These are phyloP conservation scores for Pollachius pollachius DNA, from an alignment of 2,113 vertebrate genomes.

Conservation along the genomic window DNA sequence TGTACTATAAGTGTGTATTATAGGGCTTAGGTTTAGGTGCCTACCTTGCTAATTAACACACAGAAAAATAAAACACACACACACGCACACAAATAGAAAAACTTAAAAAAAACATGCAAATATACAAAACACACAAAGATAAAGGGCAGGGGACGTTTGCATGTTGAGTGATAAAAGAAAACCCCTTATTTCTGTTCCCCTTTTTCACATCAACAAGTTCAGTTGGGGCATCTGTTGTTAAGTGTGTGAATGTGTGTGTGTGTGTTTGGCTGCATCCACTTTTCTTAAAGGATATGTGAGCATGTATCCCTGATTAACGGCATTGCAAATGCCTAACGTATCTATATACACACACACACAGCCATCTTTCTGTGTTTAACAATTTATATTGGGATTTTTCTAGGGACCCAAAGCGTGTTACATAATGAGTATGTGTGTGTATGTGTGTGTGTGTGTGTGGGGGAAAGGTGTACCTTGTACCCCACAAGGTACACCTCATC, in stretches of 20 bases:
- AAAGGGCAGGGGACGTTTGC: neutral
- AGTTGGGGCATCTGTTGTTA: constrained; percentile 23
- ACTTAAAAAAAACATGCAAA: neutral
- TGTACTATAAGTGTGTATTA: too few relatives aligned
- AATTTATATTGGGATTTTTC: too few relatives aligned
- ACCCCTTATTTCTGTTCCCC: constrained; percentile 71
- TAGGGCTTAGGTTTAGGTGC: too few relatives aligned
- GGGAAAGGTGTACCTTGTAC: too few relatives aligned
- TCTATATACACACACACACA: neutral
- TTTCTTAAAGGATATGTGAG: neutral
- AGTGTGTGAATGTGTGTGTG: constrained; percentile 7
- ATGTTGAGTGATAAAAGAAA: constrained; percentile 64
- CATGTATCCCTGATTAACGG: neutral
- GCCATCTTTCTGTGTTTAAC: neutral
- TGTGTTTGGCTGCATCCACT: neutral
- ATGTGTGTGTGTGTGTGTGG: neutral
- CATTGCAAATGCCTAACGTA: neutral
- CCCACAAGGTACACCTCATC: too few relatives aligned
- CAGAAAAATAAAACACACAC: neutral
- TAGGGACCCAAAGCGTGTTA: too few relatives aligned
- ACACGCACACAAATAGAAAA: constrained; percentile 4
- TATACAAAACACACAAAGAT: constrained; percentile 16
- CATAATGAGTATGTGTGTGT: constrained; percentile 8
- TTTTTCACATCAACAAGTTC: constrained; percentile 73
- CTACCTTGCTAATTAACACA: too few relatives aligned